Base-by-base conservation (phyloP, 2,113 vertebrate genomes). In the Myrmophylax atrothorax region DNA sequence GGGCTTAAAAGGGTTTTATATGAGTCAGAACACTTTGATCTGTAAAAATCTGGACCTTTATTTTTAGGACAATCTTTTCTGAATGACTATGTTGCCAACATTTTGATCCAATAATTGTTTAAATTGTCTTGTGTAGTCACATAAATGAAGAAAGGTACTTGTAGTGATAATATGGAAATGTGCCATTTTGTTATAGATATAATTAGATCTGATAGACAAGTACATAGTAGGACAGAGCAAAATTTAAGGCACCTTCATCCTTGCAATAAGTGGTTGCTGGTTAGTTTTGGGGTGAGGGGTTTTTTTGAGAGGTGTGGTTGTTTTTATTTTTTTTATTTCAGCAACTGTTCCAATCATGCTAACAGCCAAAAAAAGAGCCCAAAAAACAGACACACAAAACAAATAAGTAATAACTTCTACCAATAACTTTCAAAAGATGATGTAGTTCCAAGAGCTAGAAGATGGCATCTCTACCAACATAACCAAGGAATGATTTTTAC, bases 11-110 rank as follows among this genome's bases (percentile, higher is more conserved):
- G n/a, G 31, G n/a, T 16, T 49, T 94, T 92, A 3, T 40, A 33
- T 76, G 88, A 95, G 31, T 86, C 88, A 86, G 55, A n/a, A 49
- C 24, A 74, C 59, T 93, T 86, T 50, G 37, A 68, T 87, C 74
- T 76, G n/a, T 53, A 75, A 87, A 87, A 75, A 60, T 82, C 22
- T 60, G 14, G 52, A 64, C 56, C 35, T 91, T 87, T 75, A n/a
- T 38, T 82, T 90, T 94, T 49, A 79, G 77, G 73, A 68, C 24
- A 87, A 17, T 50, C 25, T 12, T 83, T 76, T 91, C 38, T 62
- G 33, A 93, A 78, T 49, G 2, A 84, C 25, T 40, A 90, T 63
- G 7, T 55, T 74, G 24, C 10, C 37, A 42, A 49, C 8, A 31
- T 47, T 92, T 77, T 59, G 25, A 53, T 44, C 20, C 37, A 50